phyloP scores from a whole-genome alignment of 2,888 invertebrate species.

The Bombylius major region DNA sequence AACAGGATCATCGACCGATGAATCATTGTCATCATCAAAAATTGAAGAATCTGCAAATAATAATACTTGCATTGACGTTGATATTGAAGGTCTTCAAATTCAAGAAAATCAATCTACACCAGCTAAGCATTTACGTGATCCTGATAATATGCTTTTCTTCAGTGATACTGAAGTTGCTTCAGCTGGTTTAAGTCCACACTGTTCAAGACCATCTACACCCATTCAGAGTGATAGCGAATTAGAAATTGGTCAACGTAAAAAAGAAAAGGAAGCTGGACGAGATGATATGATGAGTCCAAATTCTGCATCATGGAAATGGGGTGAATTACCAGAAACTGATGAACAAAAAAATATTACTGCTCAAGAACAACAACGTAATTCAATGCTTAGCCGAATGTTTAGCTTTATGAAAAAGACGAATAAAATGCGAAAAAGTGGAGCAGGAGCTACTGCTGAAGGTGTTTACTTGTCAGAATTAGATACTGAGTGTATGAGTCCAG shows the following conservation, averaged over 20 bases:
- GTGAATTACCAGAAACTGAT: slow-evolving; percentile 53
- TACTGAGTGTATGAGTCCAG: slow-evolving; percentile 82
- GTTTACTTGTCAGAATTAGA: slow-evolving; percentile 88
- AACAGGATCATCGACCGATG: slow-evolving; percentile 26
- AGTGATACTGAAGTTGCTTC: slow-evolving; percentile 85
- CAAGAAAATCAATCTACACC: slow-evolving; percentile 28
- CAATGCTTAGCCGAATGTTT: slow-evolving; percentile 84
- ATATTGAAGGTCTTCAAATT: too few species aligned
- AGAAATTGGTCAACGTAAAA: slow-evolving; percentile 46
- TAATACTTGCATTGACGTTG: too few species aligned
- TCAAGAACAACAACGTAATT: slow-evolving; percentile 39
- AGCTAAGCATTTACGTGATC: slow-evolving; percentile 39
- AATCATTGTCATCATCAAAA: slow-evolving; percentile 25
- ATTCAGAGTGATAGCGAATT: slow-evolving; percentile 92
- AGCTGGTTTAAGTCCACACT: slow-evolving; percentile 34
- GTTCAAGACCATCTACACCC: slow-evolving; percentile 67
- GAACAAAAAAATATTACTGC: slow-evolving; percentile 23
- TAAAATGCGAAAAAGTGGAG: slow-evolving; percentile 43
- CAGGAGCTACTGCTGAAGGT: slow-evolving; percentile 44
- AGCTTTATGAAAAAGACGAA: slow-evolving; percentile 77
- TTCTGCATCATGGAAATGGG: slow-evolving; percentile 71
- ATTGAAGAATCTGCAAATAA: slow-evolving; percentile 14
- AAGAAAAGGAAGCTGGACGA: slow-evolving; percentile 25
- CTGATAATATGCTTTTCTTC: slow-evolving; percentile 69
- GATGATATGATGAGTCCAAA: slow-evolving; percentile 21